A percentile compares a stretch with the other conserved stretches of the same genome.
Conservation (phyloP, 2,113 vertebrate genomes). For the Tupaia chinensis region DNA sequence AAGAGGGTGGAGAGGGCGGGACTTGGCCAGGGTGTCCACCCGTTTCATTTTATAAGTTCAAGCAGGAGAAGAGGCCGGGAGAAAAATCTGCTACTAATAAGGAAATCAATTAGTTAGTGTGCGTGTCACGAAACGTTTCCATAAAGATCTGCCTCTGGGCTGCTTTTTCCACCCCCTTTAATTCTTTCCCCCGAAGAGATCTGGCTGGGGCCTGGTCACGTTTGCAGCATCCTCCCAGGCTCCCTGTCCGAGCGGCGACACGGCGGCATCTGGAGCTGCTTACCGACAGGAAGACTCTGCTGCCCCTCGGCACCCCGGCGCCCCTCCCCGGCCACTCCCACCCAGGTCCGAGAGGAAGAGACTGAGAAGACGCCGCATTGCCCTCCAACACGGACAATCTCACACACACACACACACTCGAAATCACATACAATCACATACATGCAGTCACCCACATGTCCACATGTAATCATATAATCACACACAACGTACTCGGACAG, state of each 20-base stretch:
- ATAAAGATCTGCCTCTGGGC: slow-evolving; percentile 49
- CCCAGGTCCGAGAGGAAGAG: background rate
- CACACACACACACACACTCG: background rate
- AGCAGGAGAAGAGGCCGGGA: slow-evolving; percentile 44
- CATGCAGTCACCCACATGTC: background rate
- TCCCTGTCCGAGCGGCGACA: background rate
- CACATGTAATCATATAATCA: background rate
- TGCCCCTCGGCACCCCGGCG: background rate
- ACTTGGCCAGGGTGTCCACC: background rate
- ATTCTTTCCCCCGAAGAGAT: slow-evolving; percentile 2
- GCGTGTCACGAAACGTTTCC: slow-evolving; percentile 52
- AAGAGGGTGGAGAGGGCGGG: background rate
- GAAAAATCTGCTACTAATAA: slow-evolving; percentile 71
- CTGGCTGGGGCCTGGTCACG: background rate
- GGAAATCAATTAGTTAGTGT: slow-evolving; percentile 69
- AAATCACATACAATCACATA: background rate
- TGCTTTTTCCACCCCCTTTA: background rate
- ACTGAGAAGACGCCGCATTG: background rate
- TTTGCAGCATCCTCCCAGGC: slow-evolving; percentile 9
- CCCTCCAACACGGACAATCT: background rate
- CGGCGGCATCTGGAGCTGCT: background rate
- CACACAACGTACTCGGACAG: background rate
- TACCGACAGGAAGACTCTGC: background rate
- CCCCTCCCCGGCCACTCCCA: background rate
- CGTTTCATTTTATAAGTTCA: slow-evolving; percentile 15